Base-by-base conservation (phyloP, 2,113 vertebrate species). In the Pangasianodon gigas region DNA sequence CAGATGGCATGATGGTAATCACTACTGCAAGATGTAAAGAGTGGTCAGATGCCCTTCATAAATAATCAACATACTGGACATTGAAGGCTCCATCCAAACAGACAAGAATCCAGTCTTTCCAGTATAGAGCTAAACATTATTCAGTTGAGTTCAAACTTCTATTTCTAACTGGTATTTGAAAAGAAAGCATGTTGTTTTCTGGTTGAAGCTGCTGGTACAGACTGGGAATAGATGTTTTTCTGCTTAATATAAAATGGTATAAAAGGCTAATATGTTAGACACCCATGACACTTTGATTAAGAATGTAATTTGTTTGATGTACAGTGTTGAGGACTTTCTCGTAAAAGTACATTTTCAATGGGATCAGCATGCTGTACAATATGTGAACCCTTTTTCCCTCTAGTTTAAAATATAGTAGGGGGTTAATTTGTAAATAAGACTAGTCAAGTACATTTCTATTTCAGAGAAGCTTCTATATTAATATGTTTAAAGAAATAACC, bases 401-500 rank as follows among this genome's bases (percentile, higher is more conserved):
- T 90, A 93, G 88, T 83, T 65, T 92, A 92, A 95, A 94, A 94
- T 90, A 92, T 86, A 86, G 87, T 96, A 95, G 95, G 93, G 80
- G 93, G 91, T 84, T 86, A 85, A 94, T 95, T 95, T 96, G 96
- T 96, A 96, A 94, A 96, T 96, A 96, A 95, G 82, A 94, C 87
- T 95, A 96, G 94, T 85, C 81, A 44, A 93, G 91, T 90, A 88
- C 90, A 92, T 94, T 91, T 94, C 91, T 94, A 94, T 95, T 94
- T 90, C 90, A 93, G 91, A 93, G 92, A 91, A 93, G 65, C 84
- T 69, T 88, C 80, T 79, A 82, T 86, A 90, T 90, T 83, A 91
- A 92, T 91, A 91, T 91, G 84, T 85, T 84, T 92, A 83, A 85
- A 89, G 58, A 89, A 37, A 90, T 90, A 86, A 69, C 37, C 11